These are phyloP conservation scores for Paramormyrops hopkinsi DNA, from an alignment of 2,797 vertebrate species.

Conservation along the genomic window DNA sequence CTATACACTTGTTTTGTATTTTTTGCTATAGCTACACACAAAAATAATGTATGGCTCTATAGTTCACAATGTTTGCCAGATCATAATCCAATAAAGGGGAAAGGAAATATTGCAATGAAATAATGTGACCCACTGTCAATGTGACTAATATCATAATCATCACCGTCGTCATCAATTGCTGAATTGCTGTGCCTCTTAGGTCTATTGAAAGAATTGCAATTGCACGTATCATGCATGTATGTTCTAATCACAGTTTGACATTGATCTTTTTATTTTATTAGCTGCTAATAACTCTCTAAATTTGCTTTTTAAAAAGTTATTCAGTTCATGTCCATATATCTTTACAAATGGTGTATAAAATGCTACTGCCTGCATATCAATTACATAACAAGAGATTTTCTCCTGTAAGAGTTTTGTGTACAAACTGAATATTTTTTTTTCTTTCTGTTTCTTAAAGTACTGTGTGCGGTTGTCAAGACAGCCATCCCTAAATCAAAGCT, in stretches of 20 bases:
- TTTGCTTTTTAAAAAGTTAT: neutral
- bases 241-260: neutral
- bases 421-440: neutral
- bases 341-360: neutral
- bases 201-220: neutral
- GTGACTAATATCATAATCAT: neutral
- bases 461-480: neutral
- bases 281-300: neutral
- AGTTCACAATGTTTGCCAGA: neutral
- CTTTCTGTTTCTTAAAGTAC: neutral
- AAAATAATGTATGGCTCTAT: neutral
- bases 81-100: neutral
- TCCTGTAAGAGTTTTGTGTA: neutral
- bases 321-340: neutral
- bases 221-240: neutral
- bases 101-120: neutral
- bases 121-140: neutral
- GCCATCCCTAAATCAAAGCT: neutral
- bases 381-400: neutral
- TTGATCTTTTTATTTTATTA: neutral
- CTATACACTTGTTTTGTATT: neutral
- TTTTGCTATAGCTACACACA: neutral
- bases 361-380: neutral
- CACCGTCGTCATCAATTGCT: neutral
- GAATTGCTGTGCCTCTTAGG: neutral